phyloP scores from a whole-genome alignment of 92 coral and sea anemone genomes.

The Metridium senile region DNA sequence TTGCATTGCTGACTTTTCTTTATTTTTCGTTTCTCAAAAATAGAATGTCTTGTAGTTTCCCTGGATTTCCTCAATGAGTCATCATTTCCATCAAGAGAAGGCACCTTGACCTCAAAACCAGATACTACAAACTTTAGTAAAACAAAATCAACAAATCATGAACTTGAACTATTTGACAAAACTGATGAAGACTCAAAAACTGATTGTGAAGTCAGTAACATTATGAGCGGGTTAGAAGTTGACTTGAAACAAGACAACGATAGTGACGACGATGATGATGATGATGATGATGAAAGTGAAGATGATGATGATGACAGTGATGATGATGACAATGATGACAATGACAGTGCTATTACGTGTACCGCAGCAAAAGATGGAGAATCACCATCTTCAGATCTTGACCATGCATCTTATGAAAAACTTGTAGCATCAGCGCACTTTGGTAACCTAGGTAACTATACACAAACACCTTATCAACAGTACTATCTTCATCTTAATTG shows the following conservation, averaged over 20 bases:
- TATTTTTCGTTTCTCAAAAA: neutral
- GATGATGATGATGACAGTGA: constrained; percentile 15
- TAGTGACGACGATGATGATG: neutral
- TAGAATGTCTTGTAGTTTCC: constrained; percentile 7
- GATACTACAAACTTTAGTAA: neutral
- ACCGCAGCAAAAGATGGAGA: neutral
- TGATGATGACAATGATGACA: constrained; percentile 29
- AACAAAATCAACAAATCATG: neutral
- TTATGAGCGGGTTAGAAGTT: constrained; percentile 4
- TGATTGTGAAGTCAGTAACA: neutral
- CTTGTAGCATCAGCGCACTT: constrained; percentile 73
- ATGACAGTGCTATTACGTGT: neutral
- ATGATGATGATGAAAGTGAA: neutral
- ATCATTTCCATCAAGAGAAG: neutral
- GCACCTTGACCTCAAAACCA: neutral
- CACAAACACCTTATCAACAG: neutral
- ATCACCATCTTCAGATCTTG: neutral
- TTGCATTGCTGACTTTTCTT: too few relatives aligned
- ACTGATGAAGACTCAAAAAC: constrained; percentile 4
- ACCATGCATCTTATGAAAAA: constrained; percentile 26
- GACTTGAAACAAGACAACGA: neutral
- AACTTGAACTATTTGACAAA: neutral
- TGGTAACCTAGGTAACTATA: constrained; percentile 66
- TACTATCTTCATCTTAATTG: neutral
- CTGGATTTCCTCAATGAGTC: constrained; percentile 15